Conservation (phyloP, 2,113 vertebrate species). For the Elgaria multicarinata region DNA sequence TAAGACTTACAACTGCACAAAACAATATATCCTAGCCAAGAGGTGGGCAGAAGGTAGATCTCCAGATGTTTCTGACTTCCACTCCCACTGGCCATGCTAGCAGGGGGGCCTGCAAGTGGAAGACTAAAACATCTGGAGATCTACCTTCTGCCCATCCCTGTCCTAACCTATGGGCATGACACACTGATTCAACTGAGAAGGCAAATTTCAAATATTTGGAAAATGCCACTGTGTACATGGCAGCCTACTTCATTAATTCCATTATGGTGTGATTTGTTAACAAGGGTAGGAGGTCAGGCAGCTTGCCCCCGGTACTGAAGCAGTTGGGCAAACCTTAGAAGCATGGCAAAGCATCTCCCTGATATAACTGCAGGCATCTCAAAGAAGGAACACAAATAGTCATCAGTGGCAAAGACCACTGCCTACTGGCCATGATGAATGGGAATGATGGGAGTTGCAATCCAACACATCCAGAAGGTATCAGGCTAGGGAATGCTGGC, state of each 20-base stretch:
- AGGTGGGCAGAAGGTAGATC: no score
- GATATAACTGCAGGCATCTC: neutral
- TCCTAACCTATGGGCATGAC: neutral
- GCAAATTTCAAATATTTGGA: neutral
- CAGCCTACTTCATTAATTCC: neutral
- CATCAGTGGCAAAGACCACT: neutral
- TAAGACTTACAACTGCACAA: neutral
- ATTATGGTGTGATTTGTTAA: neutral
- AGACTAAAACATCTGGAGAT: no score
- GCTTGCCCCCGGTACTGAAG: neutral
- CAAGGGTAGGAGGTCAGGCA: neutral
- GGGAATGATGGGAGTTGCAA: no score
- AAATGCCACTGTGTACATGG: neutral
- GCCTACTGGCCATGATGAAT: neutral
- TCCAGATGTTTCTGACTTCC: no score
- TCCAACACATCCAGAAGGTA: no score
- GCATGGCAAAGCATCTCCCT: neutral
- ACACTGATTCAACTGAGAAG: neutral
- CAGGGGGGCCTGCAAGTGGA: no score
- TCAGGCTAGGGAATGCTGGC: no score
- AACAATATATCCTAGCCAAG: neutral
- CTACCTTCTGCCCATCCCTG: neutral
- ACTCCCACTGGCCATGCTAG: no score
- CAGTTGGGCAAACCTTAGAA: neutral
- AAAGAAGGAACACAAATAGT: neutral